Conservation (phyloP, 2,797 vertebrate genomes). For the Novumbra hubbsi region DNA sequence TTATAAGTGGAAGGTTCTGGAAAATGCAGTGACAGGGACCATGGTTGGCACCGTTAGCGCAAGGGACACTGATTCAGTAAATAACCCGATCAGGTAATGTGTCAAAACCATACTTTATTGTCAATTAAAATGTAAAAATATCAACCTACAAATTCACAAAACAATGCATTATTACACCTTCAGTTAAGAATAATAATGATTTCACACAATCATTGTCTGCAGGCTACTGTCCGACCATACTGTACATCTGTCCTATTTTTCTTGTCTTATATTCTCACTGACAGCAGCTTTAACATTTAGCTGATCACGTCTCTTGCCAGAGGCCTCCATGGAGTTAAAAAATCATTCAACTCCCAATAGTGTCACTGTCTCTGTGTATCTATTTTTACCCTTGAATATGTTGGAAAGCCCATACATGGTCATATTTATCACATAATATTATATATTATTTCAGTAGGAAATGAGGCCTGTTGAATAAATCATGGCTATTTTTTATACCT, state of each 20-base stretch:
- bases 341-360: constrained; percentile 71
- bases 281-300: no score
- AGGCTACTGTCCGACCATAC: no score
- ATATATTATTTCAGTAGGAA: constrained; percentile 75
- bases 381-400: constrained; percentile 73
- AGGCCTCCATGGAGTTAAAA: constrained; percentile 61
- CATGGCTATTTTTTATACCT: constrained; percentile 63
- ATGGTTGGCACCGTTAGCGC: constrained; percentile 80
- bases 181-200: no score
- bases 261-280: no score
- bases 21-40: constrained; percentile 72
- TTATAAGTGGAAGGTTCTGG: constrained; percentile 83
- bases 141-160: no score
- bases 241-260: no score
- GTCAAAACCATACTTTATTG: neutral
- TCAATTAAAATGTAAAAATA: no score
- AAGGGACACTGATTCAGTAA: constrained; percentile 80
- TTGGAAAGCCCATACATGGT: constrained; percentile 62
- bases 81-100: constrained; percentile 81
- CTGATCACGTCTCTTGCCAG: constrained; percentile 30
- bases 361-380: constrained; percentile 51
- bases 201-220: no score
- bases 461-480: constrained; percentile 79
- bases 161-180: no score
- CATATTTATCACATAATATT: constrained; percentile 79